Base-by-base conservation (phyloP, 35 echinoderm and acorn worm species). In the Anneissia japonica region DNA sequence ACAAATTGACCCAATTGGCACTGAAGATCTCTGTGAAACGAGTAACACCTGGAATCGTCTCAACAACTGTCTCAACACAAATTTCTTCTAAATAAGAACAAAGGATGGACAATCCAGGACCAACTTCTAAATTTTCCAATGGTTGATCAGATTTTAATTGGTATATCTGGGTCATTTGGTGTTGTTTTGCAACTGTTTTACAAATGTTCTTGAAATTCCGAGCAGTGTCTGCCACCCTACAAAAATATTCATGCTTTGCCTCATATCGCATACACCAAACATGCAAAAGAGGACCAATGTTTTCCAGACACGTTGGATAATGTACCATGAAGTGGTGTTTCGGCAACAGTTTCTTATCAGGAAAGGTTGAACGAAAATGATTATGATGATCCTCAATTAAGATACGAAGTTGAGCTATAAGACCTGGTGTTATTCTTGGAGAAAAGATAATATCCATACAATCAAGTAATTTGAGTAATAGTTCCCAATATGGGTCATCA, bases 311-410 rank as follows among this genome's bases (percentile, higher is more conserved):
- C 81, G 45, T 41, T 31, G 82, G 81, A 55, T 91, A 91, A 37
- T 85, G 89, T 28, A 91, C 72, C 38, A 85, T 23, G 37, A 82
- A 81, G 51, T 91, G 89, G 83, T 91, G 89, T 32, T 91, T 91
- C 0, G 89, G 83, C 33, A 84, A 75, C 0, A 91, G 34, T 26
- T 77, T 43, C 40, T 43, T n/a, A 75, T 84, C 75, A 36, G 89
- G 82, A 76, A 85, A 91, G 13, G 85, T 4, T 38, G 34, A 28
- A 12, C 77, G 73, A 80, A 91, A 91, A 28, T 76, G 23, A 46
- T 10, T 17, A 55, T 91, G 89, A 37, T 91, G 89, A 37, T 90
- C 89, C 26, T 82, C 32, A 36, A 45, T 82, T 30, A 82, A 45
- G 39, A 36, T 13, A 39, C 30, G 30, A 36, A 82, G 39, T 30